Base-by-base conservation (phyloP, 2,888 invertebrate genomes). In the Epinotia ramella region DNA sequence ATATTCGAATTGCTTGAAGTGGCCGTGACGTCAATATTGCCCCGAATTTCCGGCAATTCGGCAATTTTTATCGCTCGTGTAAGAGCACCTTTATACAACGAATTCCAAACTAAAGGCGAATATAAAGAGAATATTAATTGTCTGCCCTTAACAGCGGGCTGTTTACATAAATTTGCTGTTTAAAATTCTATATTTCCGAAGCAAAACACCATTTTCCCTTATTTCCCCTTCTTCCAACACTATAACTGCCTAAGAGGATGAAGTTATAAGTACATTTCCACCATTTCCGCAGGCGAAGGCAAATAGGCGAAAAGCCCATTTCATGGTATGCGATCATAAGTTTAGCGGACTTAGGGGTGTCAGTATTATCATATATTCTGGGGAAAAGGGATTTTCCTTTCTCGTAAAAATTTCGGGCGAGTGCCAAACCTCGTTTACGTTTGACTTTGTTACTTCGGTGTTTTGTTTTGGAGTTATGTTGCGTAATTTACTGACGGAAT, bases 291-390 rank as follows among this genome's bases (percentile, higher is more conserved):
- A 65, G 49, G 28, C 53, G 65, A 65, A 49, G n/a, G 49, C 65
- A 63, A 71, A 71, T 56, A 53, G 60, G 40, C 40, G 13, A 46
- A 67, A 60, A 71, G 75, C 66, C 66, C 49, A 60, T 74, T 70
- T 44, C 64, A 59, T 75, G 75, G 65, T 65, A 46, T n/a, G 65
- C 71, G 66, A 67, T 71, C 75, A 71, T 76, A 76, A 76, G 71
- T 76, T 76, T 71, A n/a, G 56, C 62, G 56, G 75, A 66, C 71
- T 76, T 76, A 76, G 33, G 40, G 66, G 12, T 71, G 75, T 66
- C 75, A 71, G 70, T 65, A 46, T 75, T 70, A 66, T 75, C 70
- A 75, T 75, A 71, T 65, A 71, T 75, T 44, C 60, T n/a, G 46
- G 57, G 49, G 24, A 60, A 75, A 65, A 20, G n/a, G 75, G 75